Evolutionary conservation across 2,888 invertebrate genomes (phyloP).

Genomic region (Phaonia tiefii): DNA sequence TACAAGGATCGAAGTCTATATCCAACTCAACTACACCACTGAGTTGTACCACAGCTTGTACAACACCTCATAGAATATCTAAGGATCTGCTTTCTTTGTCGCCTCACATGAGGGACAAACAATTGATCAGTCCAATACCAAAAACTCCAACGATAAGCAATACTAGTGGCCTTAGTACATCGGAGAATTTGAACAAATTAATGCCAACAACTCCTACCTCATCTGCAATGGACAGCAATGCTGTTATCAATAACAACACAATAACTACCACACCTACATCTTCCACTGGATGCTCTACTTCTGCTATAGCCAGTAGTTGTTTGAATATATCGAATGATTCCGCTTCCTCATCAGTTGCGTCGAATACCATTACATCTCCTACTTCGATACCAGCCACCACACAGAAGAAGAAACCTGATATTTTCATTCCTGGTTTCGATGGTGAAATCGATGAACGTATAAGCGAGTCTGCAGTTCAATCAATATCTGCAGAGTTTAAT

Average conservation of each 20-base stretch:
- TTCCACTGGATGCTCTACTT: slow-evolving; percentile 38
- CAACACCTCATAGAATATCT: slow-evolving; percentile 66
- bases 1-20: slow-evolving; percentile 46
- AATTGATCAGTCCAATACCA: slow-evolving; percentile 82
- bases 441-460: slow-evolving; percentile 86
- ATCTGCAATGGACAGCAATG: slow-evolving; percentile 33
- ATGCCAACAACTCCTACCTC: slow-evolving; percentile 69
- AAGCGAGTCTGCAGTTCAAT: slow-evolving; percentile 91
- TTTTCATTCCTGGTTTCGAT: slow-evolving; percentile 86
- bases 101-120: slow-evolving; percentile 77
- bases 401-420: slow-evolving; percentile 82
- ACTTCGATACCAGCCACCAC: slow-evolving; percentile 74
- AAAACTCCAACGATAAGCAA: slow-evolving; percentile 81
- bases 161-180: slow-evolving; percentile 66
- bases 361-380: slow-evolving; percentile 66
- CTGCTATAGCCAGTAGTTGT: neutral
- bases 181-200: slow-evolving; percentile 55
- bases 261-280: slow-evolving; percentile 64
- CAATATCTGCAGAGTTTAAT: slow-evolving; percentile 85
- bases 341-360: slow-evolving; percentile 14
- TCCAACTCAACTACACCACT: slow-evolving; percentile 63
- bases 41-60: slow-evolving; percentile 62
- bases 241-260: slow-evolving; percentile 19
- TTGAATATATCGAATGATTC: slow-evolving; percentile 55
- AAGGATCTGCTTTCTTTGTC: slow-evolving; percentile 72